phyloP scores from a whole-genome alignment of 2,113 vertebrate species.

The Upupa epops region DNA sequence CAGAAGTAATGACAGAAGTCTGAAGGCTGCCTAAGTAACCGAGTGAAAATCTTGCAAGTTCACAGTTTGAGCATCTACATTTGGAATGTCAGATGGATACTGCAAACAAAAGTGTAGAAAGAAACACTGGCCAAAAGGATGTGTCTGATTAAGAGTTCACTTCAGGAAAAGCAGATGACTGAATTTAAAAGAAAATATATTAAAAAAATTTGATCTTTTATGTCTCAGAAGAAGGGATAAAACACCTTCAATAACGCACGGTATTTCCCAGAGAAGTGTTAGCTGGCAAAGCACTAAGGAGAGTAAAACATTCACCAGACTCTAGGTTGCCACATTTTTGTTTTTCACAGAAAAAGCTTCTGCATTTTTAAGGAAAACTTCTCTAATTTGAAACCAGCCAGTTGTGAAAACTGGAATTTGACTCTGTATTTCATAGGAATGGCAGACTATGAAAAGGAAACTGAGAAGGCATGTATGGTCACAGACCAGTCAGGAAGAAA shows the following conservation, averaged over 20 bases:
- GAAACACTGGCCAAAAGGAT: not conserved
- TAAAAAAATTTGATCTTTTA: not conserved
- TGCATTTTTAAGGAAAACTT: not conserved
- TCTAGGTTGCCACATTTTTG: not conserved
- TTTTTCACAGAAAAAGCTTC: not conserved
- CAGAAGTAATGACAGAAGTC: not conserved
- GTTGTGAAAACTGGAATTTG: not conserved
- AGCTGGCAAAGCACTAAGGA: not conserved
- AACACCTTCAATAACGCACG: not conserved
- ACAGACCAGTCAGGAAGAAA: not conserved
- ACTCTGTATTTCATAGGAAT: not conserved
- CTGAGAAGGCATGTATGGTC: not conserved
- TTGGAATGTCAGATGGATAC: not conserved
- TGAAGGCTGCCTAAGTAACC: not conserved
- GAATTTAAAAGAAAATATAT: not conserved
- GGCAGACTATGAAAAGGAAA: not conserved
- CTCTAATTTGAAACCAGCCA: not conserved
- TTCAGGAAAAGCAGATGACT: constrained; percentile 16
- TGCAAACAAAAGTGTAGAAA: constrained; percentile 33
- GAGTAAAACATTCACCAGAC: not conserved
- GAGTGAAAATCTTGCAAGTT: not conserved
- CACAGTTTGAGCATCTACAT: not conserved
- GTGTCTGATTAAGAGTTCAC: not conserved
- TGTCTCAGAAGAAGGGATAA: not conserved
- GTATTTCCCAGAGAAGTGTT: not conserved